Evolutionary conservation across 2,113 vertebrate genomes (phyloP).

Genomic region (Ciconia boyciana): DNA sequence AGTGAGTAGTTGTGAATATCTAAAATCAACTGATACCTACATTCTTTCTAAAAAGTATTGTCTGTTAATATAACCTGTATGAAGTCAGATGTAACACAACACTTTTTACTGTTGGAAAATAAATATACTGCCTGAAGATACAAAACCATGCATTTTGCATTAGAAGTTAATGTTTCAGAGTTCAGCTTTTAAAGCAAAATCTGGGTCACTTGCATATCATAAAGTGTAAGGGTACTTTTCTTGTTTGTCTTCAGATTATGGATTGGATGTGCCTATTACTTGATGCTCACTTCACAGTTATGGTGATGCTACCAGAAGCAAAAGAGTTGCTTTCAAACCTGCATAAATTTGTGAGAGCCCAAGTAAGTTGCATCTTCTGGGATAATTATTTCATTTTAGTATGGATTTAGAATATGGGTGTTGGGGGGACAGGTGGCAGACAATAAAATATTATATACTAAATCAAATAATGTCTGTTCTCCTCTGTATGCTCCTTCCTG

Average conservation of each 20-base stretch:
- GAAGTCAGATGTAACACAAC: not conserved
- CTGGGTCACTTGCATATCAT: not conserved
- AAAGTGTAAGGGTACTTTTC: not conserved
- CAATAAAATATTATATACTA: not conserved
- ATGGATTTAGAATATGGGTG: not conserved
- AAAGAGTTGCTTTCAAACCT: slow-evolving; percentile 81
- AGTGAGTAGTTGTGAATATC: not conserved
- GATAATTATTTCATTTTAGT: not conserved
- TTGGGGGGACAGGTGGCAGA: not conserved
- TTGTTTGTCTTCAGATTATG: slow-evolving; percentile 79
- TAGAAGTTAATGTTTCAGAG: not conserved
- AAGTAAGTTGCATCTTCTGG: slow-evolving; percentile 77
- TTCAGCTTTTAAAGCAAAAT: not conserved
- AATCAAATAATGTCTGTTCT: not conserved
- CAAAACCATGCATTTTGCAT: not conserved
- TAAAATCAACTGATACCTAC: not conserved
- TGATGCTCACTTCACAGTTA: slow-evolving; percentile 92
- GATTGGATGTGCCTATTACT: slow-evolving; percentile 94
- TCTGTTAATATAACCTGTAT: not conserved
- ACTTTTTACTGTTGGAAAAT: not conserved
- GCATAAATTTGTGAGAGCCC: slow-evolving; percentile 86
- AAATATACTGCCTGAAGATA: not conserved
- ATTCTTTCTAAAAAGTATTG: not conserved
- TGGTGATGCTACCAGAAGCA: slow-evolving; percentile 91
- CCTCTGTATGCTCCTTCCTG: not conserved